Evolutionary conservation across 2,113 vertebrate species (phyloP), one percentile per base, ranked within the genome.

Genomic region (Corythornis madagascariensis): DNA sequence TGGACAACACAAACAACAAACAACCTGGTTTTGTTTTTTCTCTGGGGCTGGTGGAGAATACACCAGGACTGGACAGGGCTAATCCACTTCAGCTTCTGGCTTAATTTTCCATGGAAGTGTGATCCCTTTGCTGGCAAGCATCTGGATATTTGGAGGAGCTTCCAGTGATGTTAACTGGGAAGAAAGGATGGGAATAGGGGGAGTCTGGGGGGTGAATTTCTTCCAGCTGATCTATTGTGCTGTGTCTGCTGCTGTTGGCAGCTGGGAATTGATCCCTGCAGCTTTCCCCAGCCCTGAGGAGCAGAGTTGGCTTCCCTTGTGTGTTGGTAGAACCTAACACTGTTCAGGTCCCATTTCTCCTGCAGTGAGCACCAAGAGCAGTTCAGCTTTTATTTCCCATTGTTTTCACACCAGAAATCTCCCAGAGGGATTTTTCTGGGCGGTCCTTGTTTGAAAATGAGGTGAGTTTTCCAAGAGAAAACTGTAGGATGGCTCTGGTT

Each of bases 371-470:
- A 26, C 25, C 3, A 2, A 28, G 0, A 4, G 22, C 59, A 50
- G 13, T 13, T 50, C 29, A 38, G 43, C 10, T 53, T 77, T 60
- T 53, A 69, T 59, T 61, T 56, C 16, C 40, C 3, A 5, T 18
- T 6, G 5, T 48, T 83, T 60, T 76, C 13, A 29, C 13, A 35
- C 38, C 6, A 47, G 18, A 59, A 93, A 77, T 63, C 52, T 67
- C 61, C 3, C 3, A 7, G 3, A 4, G 21, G 9, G 10, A 5
- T 3, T 31, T 35, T 43, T 52, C 38, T 0, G 0, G 16, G 21
- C 16, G 19, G 16, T 64, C 16, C 16, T 13, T 43, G 13, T 31
- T 38, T 60, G 52, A 28, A 87, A 72, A 75, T 28, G 4, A 35
- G 45, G 9, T 8, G 38, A 20, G 5, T 52, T 89, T 77, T 69